phyloP scores from a whole-genome alignment of 2,113 vertebrate species.

The Petrocephalus microphthalmus region DNA sequence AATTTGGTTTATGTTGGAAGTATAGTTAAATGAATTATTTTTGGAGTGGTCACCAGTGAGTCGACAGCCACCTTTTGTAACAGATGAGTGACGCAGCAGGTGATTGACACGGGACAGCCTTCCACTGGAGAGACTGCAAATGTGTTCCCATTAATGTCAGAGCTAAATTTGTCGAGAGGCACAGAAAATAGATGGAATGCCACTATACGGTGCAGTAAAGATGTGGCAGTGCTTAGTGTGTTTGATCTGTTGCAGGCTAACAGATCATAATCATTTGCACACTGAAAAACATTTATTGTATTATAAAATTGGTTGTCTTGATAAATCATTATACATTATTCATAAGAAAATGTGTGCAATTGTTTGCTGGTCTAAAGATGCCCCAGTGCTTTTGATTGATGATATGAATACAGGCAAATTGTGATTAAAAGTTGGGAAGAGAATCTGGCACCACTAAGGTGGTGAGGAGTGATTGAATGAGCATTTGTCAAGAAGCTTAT shows the following conservation, averaged over 20 bases:
- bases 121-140: not conserved
- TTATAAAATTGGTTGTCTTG: not conserved
- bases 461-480: not conserved
- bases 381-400: not conserved
- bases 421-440: not conserved
- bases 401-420: not conserved
- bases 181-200: not conserved
- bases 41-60: not conserved
- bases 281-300: not conserved
- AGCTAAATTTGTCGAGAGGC: not conserved
- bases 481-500: not conserved
- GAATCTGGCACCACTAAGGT: not conserved
- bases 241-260: not conserved
- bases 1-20: not conserved
- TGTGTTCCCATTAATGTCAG: not conserved
- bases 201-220: not conserved
- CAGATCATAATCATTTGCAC: not conserved
- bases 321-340: not conserved
- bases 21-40: not conserved
- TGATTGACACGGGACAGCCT: not conserved
- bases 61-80: not conserved
- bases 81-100: not conserved
- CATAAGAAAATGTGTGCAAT: not conserved
- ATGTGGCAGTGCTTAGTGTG: not conserved
- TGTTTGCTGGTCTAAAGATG: not conserved